Conservation (phyloP, 2,113 vertebrate species). For the Anarrhichthys ocellatus region DNA sequence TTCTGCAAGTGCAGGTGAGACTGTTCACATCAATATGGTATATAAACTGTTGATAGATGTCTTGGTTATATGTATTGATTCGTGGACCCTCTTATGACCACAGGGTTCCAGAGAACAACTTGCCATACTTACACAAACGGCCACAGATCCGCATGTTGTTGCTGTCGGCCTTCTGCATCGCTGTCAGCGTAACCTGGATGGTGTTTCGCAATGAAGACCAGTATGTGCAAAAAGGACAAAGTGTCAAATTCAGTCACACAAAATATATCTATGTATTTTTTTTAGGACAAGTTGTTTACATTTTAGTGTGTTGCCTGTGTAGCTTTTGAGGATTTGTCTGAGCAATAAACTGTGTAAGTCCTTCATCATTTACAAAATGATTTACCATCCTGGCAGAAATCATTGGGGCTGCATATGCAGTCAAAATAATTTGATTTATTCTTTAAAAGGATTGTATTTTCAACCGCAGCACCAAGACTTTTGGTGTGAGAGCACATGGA, state of each 20-base stretch:
- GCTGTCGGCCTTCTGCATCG: conserved; percentile 86
- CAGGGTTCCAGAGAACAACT: conserved; percentile 90
- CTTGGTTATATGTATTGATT: neutral
- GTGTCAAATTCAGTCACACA: neutral
- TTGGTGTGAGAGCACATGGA: neutral
- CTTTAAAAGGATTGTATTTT: no score
- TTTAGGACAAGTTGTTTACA: neutral
- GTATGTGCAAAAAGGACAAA: conserved; percentile 81
- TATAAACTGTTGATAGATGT: neutral
- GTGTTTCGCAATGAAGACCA: conserved; percentile 95
- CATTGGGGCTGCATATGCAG: neutral
- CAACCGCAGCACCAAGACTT: neutral
- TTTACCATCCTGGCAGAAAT: neutral
- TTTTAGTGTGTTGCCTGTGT: neutral
- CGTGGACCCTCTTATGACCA: neutral
- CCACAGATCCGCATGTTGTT: conserved; percentile 91
- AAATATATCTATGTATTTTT: neutral
- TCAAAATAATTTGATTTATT: neutral
- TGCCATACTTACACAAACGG: conserved; percentile 93
- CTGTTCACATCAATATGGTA: neutral
- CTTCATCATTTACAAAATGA: neutral
- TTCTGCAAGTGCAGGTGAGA: conserved; percentile 92
- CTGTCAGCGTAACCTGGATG: conserved; percentile 90
- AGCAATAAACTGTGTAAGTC: neutral
- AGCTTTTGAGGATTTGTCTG: neutral